Evolutionary conservation across 2,113 vertebrate genomes (phyloP).

Genomic region (Sebastes fasciatus): DNA sequence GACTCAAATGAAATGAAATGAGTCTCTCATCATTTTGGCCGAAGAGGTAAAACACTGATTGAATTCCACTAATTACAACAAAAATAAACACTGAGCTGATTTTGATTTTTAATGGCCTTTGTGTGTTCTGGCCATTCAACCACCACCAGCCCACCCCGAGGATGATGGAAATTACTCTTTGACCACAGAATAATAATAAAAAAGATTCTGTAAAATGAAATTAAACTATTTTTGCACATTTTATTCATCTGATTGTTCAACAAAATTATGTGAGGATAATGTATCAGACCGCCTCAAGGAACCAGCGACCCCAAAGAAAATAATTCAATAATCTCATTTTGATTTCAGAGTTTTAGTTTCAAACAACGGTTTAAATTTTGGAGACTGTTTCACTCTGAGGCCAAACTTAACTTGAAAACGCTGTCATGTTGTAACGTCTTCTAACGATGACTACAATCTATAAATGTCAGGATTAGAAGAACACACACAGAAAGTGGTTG

Average conservation of each 20-base stretch:
- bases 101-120: slow-evolving; percentile 11
- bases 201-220: background rate
- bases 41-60: slow-evolving; percentile 15
- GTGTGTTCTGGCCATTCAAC: slow-evolving; percentile 22
- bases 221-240: background rate
- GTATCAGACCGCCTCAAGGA: background rate
- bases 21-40: slow-evolving; percentile 35
- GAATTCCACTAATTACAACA: slow-evolving; percentile 43
- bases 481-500: background rate
- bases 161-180: slow-evolving; percentile 1
- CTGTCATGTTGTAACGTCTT: background rate
- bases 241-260: slow-evolving; percentile 4
- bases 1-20: slow-evolving; percentile 17
- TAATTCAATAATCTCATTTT: background rate
- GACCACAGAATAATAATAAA: background rate
- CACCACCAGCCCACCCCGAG: background rate
- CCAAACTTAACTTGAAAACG: background rate
- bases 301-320: background rate
- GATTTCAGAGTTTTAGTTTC: background rate
- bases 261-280: background rate
- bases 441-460: background rate
- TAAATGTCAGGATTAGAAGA: background rate
- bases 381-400: background rate
- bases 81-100: slow-evolving; percentile 36
- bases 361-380: background rate